phyloP scores from a whole-genome alignment of 2,113 vertebrate species.

The Tonatia bakeri region DNA sequence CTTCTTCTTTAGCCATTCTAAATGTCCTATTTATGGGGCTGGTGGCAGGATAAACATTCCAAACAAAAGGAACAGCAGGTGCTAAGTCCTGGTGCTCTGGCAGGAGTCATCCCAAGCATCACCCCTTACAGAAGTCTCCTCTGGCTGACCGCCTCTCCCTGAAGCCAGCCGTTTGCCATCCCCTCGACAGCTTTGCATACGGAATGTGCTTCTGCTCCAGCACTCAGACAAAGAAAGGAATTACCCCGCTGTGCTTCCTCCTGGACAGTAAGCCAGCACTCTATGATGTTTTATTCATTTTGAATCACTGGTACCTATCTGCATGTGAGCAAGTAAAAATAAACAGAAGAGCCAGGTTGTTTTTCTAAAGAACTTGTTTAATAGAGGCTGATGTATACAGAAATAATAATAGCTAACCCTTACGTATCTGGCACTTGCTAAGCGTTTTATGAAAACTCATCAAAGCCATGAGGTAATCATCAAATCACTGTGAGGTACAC shows the following conservation, averaged over 20 bases:
- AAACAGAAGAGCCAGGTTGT: neutral
- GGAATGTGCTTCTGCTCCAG: neutral
- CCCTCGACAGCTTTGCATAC: neutral
- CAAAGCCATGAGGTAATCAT: neutral
- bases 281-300: neutral
- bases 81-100: neutral
- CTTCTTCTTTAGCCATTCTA: neutral
- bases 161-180: neutral
- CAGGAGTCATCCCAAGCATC: neutral
- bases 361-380: neutral
- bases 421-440: neutral
- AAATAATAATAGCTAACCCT: neutral
- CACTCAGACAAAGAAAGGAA: neutral
- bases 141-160: neutral
- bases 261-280: neutral
- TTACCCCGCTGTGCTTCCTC: neutral
- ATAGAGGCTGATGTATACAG: neutral
- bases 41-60: neutral
- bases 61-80: neutral
- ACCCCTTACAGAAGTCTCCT: neutral
- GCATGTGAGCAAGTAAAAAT: neutral
- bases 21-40: neutral
- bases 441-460: neutral
- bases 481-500: neutral
- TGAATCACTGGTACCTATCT: neutral